phyloP scores from a whole-genome alignment of 2,113 vertebrate species.

The Dascyllus trimaculatus region DNA sequence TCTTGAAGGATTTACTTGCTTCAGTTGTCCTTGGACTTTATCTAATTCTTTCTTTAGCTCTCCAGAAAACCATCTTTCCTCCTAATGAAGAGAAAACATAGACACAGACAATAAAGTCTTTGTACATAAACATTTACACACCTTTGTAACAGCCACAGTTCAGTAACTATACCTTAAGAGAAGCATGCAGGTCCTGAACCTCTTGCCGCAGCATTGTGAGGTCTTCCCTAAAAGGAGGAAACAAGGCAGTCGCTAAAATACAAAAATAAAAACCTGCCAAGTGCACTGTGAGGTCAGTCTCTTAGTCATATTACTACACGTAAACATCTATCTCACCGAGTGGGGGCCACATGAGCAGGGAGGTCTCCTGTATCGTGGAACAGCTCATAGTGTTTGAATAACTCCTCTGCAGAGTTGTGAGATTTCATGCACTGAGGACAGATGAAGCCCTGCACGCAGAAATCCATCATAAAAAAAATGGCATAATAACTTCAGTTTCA shows the following conservation, averaged over 20 bases:
- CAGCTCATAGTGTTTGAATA: conserved; percentile 97
- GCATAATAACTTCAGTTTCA: background rate
- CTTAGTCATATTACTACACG: background rate
- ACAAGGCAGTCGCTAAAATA: background rate
- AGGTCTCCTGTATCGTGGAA: conserved; percentile 93
- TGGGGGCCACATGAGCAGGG: conserved; percentile 86
- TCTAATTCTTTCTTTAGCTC: conserved; percentile 99
- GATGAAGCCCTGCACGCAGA: conserved; percentile 93
- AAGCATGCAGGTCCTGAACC: conserved; percentile 94
- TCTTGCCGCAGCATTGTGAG: conserved; percentile 93
- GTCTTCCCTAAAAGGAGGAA: conserved; percentile 88
- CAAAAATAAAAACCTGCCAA: background rate
- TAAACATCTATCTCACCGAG: conserved; percentile 83
- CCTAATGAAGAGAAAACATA: conserved; percentile 81
- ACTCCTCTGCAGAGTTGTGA: conserved; percentile 96
- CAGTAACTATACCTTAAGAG: conserved; percentile 89
- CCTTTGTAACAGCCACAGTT: background rate
- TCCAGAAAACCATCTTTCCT: conserved; percentile 98
- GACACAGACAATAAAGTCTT: conserved; percentile 5
- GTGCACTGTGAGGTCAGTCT: background rate
- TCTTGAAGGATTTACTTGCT: conserved; percentile 98
- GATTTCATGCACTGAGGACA: conserved; percentile 99
- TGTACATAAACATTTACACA: background rate
- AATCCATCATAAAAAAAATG: background rate
- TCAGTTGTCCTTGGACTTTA: conserved; percentile 96